Evolutionary conservation across 2,888 invertebrate species (phyloP).

Genomic region (Chrysopilus asiliformis): DNA sequence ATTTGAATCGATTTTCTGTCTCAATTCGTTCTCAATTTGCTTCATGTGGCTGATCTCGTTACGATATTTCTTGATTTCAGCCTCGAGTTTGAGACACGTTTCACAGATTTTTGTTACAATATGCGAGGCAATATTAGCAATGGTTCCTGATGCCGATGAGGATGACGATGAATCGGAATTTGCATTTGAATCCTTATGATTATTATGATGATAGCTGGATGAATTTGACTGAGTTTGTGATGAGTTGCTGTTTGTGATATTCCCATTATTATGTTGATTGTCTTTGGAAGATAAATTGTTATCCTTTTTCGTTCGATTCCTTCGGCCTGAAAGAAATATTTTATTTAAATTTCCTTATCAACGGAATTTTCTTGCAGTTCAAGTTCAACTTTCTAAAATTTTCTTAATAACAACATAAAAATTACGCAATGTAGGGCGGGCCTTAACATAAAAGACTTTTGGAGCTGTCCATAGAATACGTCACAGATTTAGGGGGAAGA

Average conservation of each 20-base stretch:
- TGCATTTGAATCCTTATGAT: slow-evolving; percentile 21
- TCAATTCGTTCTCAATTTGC: slow-evolving; percentile 34
- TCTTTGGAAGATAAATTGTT: slow-evolving; percentile 30
- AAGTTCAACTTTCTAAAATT: too few relatives aligned
- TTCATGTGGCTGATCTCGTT: slow-evolving; percentile 34
- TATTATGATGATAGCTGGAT: slow-evolving; percentile 14
- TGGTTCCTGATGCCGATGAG: slow-evolving; percentile 21
- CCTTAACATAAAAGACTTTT: not conserved
- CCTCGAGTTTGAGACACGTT: slow-evolving; percentile 33
- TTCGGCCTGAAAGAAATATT: slow-evolving; percentile 27
- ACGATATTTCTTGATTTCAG: slow-evolving; percentile 34
- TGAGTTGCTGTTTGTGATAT: slow-evolving; percentile 14
- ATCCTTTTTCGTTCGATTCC: slow-evolving; percentile 32
- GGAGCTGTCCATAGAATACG: not conserved
- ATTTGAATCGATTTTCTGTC: slow-evolving; percentile 41
- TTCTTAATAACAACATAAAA: too few relatives aligned
- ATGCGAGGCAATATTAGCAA: slow-evolving; percentile 32
- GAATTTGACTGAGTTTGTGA: slow-evolving; percentile 13
- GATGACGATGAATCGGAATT: slow-evolving; percentile 20
- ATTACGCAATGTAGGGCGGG: too few relatives aligned
- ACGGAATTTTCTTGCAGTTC: too few relatives aligned
- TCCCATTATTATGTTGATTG: slow-evolving; percentile 26
- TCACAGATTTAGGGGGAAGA: not conserved
- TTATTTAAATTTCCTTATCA: too few relatives aligned
- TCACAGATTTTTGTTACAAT: slow-evolving; percentile 35